A percentile compares a stretch with the other conserved stretches of the same genome.
Evolutionary conservation across 2,797 vertebrate species (phyloP).

Genomic region (Cyprinodon diabolis): DNA sequence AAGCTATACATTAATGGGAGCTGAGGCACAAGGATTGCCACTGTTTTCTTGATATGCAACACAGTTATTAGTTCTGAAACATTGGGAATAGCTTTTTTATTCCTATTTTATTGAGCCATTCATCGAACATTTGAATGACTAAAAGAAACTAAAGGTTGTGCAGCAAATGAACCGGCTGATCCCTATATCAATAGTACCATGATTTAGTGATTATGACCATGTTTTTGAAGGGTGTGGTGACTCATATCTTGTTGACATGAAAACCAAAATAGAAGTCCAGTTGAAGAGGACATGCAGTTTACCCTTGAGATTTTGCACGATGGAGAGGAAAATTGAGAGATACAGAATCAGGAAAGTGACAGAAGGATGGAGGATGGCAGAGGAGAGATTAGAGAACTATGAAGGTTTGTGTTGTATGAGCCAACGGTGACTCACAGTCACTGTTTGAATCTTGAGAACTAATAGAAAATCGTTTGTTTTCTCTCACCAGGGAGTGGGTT

Average conservation of each 20-base stretch:
- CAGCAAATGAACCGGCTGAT: slow-evolving; percentile 45
- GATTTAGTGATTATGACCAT: slow-evolving; percentile 67
- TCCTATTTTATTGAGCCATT: slow-evolving; percentile 48
- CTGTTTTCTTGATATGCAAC: slow-evolving; percentile 43
- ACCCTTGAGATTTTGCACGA: slow-evolving; percentile 75
- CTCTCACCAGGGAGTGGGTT: slow-evolving; percentile 73
- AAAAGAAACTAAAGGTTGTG: slow-evolving; percentile 38
- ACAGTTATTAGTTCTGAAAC: slow-evolving; percentile 43
- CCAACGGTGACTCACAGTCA: slow-evolving; percentile 77
- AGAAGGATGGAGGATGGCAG: slow-evolving; percentile 63
- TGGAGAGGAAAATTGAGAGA: slow-evolving; percentile 67
- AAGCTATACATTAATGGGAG: slow-evolving; percentile 20
- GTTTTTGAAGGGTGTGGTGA: slow-evolving; percentile 69
- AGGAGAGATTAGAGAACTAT: slow-evolving; percentile 67
- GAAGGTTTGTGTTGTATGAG: slow-evolving; percentile 79
- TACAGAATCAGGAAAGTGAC: slow-evolving; percentile 64
- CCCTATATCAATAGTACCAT: slow-evolving; percentile 64
- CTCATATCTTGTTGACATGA: slow-evolving; percentile 78
- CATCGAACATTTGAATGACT: slow-evolving; percentile 43
- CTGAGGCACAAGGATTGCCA: background rate
- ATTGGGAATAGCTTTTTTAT: slow-evolving; percentile 35
- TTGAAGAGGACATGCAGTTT: slow-evolving; percentile 77
- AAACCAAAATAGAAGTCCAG: slow-evolving; percentile 76
- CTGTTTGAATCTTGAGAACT: slow-evolving; percentile 77
- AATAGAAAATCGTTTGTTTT: slow-evolving; percentile 78